These are phyloP conservation scores for Hemistola chrysoprasaria DNA, from an alignment of 2,888 invertebrate species.

Conservation along the genomic window DNA sequence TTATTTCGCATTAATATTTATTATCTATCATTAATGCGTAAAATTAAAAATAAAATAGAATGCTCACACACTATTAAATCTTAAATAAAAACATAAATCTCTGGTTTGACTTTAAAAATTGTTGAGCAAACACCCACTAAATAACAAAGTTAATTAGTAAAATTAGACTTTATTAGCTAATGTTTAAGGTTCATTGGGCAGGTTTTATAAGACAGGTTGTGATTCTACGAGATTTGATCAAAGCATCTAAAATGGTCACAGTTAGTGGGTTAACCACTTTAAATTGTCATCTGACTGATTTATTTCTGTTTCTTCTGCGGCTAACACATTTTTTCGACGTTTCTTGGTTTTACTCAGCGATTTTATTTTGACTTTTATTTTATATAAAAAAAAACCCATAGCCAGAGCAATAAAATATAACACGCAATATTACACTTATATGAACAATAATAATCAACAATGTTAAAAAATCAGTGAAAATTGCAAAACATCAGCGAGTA, in stretches of 20 bases:
- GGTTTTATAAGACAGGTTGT: constrained; percentile 46
- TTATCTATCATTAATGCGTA: constrained; percentile 63
- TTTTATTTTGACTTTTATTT: neutral
- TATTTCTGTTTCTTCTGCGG: constrained; percentile 79
- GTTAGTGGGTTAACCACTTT: constrained; percentile 83
- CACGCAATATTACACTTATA: no score
- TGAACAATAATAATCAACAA: no score
- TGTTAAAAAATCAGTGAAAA: no score
- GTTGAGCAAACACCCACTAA: constrained; percentile 77
- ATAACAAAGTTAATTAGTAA: constrained; percentile 37
- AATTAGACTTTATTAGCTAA: constrained; percentile 47
- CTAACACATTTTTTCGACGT: constrained; percentile 72
- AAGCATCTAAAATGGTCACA: constrained; percentile 83
- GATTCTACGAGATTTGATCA: constrained; percentile 79
- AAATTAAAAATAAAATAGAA: constrained; percentile 77
- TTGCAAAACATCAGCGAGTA: no score
- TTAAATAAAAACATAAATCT: constrained; percentile 82
- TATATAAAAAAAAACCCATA: no score
- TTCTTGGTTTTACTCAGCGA: constrained; percentile 37
- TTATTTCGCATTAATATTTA: constrained; percentile 35
- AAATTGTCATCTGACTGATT: constrained; percentile 83
- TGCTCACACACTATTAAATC: constrained; percentile 73
- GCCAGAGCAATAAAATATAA: no score
- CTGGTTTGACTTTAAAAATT: constrained; percentile 64
- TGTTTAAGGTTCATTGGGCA: constrained; percentile 36